Conservation (phyloP, 2,797 vertebrate species). For the Silurus lanzhouensis region DNA sequence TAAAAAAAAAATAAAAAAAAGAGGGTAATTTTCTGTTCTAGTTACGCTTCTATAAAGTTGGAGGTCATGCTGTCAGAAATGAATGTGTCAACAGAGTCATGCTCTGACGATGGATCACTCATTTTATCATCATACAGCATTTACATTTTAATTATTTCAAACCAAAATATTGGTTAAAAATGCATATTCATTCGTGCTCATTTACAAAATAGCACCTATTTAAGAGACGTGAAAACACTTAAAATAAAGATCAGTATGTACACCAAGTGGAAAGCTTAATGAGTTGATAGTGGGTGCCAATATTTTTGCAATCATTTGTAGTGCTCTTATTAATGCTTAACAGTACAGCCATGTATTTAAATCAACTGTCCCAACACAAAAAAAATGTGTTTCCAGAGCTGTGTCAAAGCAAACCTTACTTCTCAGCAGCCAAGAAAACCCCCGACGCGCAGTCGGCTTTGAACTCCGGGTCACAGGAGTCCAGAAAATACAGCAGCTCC, state of each 20-base stretch:
- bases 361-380: background rate
- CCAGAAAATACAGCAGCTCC: slow-evolving; percentile 97
- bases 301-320: background rate
- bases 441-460: slow-evolving; percentile 99
- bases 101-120: slow-evolving; percentile 94
- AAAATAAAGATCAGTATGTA: background rate
- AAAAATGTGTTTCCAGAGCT: background rate
- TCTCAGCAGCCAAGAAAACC: slow-evolving; percentile 98
- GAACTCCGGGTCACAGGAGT: slow-evolving; percentile 99
- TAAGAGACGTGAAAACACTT: too few species aligned
- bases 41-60: background rate
- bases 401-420: slow-evolving; percentile 76
- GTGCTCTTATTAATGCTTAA: background rate
- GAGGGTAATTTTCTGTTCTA: background rate
- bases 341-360: background rate
- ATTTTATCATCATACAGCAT: slow-evolving; percentile 86
- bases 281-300: background rate
- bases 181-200: background rate
- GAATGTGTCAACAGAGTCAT: slow-evolving; percentile 73
- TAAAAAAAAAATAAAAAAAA: too few species aligned
- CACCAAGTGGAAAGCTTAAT: background rate
- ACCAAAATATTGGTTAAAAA: background rate
- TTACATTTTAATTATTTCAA: background rate
- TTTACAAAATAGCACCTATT: background rate
- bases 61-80: slow-evolving; percentile 78